phyloP scores from a whole-genome alignment of 2,113 vertebrate species.

The Prunella fulvescens region DNA sequence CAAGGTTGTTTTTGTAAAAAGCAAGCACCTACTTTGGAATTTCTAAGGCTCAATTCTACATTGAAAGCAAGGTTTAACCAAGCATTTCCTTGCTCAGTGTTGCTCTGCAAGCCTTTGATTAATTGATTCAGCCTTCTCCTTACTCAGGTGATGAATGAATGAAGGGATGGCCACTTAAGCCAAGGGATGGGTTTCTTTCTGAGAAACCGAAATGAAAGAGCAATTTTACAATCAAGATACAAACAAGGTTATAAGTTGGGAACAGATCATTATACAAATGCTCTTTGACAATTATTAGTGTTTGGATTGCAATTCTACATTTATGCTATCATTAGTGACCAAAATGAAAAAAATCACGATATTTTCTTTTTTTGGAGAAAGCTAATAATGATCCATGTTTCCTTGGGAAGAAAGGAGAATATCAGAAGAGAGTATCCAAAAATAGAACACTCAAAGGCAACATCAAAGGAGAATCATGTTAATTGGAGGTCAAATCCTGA shows the following conservation, averaged over 20 bases:
- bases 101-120: conserved; percentile 1
- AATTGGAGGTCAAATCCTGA: conserved; percentile 50
- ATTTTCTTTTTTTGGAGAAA: not conserved
- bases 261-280: not conserved
- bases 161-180: not conserved
- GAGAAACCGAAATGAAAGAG: not conserved
- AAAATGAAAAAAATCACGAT: not conserved
- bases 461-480: conserved; percentile 25
- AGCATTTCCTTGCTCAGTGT: not conserved
- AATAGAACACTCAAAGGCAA: conserved; percentile 16
- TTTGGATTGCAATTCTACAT: not conserved
- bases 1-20: not conserved
- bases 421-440: conserved; percentile 18
- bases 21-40: not conserved
- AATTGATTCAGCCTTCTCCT: conserved; percentile 11
- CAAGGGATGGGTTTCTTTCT: not conserved
- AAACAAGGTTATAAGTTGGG: not conserved
- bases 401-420: not conserved
- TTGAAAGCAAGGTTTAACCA: not conserved
- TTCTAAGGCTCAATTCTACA: not conserved
- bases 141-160: not conserved
- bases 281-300: not conserved
- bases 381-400: not conserved
- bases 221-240: not conserved
- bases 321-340: not conserved